Evolutionary conservation across 53 echinoderm and acorn worm genomes (phyloP).

Genomic region (Antedon mediterranea): DNA sequence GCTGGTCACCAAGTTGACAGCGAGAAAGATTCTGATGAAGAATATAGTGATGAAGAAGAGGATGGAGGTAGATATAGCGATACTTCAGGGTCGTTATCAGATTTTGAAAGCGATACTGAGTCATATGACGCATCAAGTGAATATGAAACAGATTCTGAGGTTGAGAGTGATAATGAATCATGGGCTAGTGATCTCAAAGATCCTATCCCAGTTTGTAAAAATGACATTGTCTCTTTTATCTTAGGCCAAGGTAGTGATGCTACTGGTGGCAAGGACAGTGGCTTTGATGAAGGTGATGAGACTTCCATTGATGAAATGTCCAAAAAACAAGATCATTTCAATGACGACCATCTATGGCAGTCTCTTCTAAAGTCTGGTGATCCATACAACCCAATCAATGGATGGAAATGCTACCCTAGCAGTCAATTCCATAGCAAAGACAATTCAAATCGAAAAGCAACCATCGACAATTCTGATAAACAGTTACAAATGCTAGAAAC

Average conservation of each 20-base stretch:
- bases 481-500: not conserved
- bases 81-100: not conserved
- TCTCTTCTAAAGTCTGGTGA: constrained; percentile 10
- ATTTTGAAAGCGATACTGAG: not conserved
- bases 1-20: not conserved
- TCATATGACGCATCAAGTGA: not conserved
- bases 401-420: constrained; percentile 18
- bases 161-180: not conserved
- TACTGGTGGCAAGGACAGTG: not conserved
- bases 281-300: constrained; percentile 9
- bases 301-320: not conserved
- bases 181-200: not conserved
- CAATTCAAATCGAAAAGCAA: not conserved
- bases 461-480: not conserved
- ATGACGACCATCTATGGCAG: constrained; percentile 7
- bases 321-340: not conserved
- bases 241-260: not conserved
- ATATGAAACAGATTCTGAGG: not conserved
- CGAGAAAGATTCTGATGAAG: not conserved
- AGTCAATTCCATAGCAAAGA: not conserved
- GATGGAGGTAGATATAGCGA: not conserved
- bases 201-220: not conserved
- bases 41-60: not conserved
- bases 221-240: not conserved
- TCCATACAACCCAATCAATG: constrained; percentile 44